Evolutionary conservation across 2,113 vertebrate genomes (phyloP), one percentile per base, ranked within the genome.

Genomic region (Oplegnathus fasciatus): DNA sequence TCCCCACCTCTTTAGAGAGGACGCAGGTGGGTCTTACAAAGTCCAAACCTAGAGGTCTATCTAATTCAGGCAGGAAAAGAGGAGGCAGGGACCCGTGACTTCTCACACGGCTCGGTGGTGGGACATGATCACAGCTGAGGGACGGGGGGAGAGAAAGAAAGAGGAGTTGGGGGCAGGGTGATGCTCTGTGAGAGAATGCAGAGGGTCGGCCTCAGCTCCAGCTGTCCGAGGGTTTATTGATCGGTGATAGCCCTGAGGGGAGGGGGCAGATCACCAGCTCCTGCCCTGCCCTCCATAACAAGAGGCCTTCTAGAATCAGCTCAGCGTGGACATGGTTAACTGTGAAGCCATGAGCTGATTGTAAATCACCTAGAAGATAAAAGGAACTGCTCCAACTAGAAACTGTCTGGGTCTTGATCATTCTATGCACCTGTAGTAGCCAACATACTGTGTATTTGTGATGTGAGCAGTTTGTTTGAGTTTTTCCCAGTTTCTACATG

Each of bases 181-280:
- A 70, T 75, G 76, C 67, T 86, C 61, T 93, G 90, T 93, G 84
- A 80, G 88, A 93, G 90, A 95, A 95, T 94, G 87, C 84, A 86
- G 72, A 75, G 87, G 89, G 88, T 91, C 20, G 28, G 86, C 58
- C 74, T 86, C 82, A 86, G 83, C 87, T 88, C 87, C 95, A 95
- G 94, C 94, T 95, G 94, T 92, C 83, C 72, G 26, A 61, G 87
- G 92, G 80, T 91, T 94, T 95, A 95, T 95, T 94, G 94, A 96
- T 94, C 89, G 65, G 86, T 83, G 78, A 82, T 81, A 58, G 61
- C 75, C 75, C 86, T 44, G 55, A 60, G 67, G 30, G 82, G 65
- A 73, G 60, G 83, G 83, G 66, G 61, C 37, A 65, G 87, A 82
- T 90, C 87, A 88, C 75, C 84, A 88, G 62, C 88, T 91, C 80